Conservation (phyloP, 2,797 vertebrate species). For the Ctenopoma kingsleyae region DNA sequence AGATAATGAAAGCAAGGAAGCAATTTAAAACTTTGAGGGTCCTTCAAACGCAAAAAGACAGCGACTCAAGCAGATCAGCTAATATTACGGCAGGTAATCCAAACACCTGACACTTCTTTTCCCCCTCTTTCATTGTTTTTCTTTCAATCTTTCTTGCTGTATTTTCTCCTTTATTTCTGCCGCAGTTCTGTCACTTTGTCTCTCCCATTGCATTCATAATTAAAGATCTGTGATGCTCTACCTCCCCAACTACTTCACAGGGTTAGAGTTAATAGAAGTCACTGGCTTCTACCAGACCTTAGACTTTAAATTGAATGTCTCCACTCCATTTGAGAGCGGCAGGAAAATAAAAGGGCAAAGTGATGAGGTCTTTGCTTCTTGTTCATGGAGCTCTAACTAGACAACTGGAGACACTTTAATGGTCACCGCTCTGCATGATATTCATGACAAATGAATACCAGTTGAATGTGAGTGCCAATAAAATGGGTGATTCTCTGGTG, state of each 20-base stretch:
- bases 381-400: constrained; percentile 62
- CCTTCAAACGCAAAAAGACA: constrained; percentile 54
- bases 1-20: constrained; percentile 75
- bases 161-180: constrained; percentile 12
- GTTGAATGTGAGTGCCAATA: constrained; percentile 33
- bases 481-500: constrained; percentile 40
- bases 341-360: constrained; percentile 70
- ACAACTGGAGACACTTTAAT: constrained; percentile 61
- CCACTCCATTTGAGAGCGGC: constrained; percentile 72
- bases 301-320: constrained; percentile 78
- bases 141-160: constrained; percentile 25
- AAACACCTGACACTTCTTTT: constrained; percentile 29
- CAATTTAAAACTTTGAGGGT: constrained; percentile 66
- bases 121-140: constrained; percentile 11
- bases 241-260: constrained; percentile 65
- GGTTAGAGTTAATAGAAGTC: constrained; percentile 73
- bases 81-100: constrained; percentile 54
- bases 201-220: constrained; percentile 62
- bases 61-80: constrained; percentile 56
- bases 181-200: constrained; percentile 55
- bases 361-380: constrained; percentile 64
- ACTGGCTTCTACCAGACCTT: constrained; percentile 61
- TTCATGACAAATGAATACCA: constrained; percentile 54
- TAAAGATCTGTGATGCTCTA: constrained; percentile 74
- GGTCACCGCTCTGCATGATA: constrained; percentile 54